Conservation (phyloP, 2,113 vertebrate species). For the Corapipo altera region DNA sequence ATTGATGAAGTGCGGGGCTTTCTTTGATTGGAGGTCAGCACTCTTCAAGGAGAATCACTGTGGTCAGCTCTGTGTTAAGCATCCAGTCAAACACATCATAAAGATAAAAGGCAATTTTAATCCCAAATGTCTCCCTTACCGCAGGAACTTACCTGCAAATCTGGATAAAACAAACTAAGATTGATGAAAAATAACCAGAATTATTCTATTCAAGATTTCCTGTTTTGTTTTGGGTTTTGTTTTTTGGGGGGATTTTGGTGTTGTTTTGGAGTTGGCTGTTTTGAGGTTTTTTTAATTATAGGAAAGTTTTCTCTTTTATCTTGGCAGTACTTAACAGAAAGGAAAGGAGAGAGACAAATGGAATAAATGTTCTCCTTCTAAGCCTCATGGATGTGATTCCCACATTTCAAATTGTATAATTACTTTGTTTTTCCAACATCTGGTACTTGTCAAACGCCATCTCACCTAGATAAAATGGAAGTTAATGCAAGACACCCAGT, state of each 20-base stretch:
- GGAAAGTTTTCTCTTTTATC: background rate
- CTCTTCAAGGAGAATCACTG: background rate
- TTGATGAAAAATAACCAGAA: background rate
- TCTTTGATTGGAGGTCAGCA: background rate
- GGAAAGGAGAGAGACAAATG: background rate
- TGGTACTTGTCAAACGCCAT: background rate
- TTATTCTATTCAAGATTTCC: background rate
- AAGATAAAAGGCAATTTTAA: background rate
- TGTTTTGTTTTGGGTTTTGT: fast-evolving
- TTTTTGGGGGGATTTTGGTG: background rate
- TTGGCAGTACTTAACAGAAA: background rate
- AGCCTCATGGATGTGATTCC: fast-evolving
- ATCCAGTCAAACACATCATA: background rate
- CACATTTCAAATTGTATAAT: background rate
- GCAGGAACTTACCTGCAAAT: background rate
- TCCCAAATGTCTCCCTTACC: background rate
- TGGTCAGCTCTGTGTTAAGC: background rate
- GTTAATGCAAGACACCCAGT: background rate
- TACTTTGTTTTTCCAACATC: background rate
- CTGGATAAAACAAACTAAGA: background rate
- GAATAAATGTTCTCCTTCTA: background rate
- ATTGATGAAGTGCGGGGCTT: background rate
- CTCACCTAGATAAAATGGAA: background rate
- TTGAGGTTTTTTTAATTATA: background rate
- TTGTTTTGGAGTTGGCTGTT: background rate